Percentiles rank a stretch among this genome's conserved stretches.
phyloP scores from a whole-genome alignment of 1,140 invertebrate genomes.

The Aphaenogaster ashmeadi region DNA sequence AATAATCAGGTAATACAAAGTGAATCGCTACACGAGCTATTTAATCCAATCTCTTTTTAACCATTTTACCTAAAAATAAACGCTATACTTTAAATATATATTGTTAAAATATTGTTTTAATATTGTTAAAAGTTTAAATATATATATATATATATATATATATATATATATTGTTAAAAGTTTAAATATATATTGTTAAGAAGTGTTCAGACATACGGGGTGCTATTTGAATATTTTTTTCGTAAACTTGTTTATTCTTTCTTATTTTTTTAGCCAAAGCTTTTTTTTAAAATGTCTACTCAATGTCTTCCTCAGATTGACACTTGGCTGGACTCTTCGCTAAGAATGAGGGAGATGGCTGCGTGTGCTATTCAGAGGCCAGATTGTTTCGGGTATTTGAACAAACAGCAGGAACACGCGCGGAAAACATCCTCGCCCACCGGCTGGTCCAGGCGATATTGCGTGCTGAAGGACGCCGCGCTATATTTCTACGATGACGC shows the following conservation, averaged over 20 bases:
- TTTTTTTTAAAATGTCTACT: background rate
- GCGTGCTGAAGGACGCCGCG: conserved; percentile 97
- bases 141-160: no score
- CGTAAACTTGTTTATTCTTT: background rate
- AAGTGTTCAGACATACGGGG: background rate
- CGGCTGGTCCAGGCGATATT: conserved; percentile 96
- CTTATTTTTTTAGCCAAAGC: background rate
- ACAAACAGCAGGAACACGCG: conserved; percentile 91
- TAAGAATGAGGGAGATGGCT: conserved; percentile 90
- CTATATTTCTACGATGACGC: conserved; percentile 97
- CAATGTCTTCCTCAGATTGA: conserved; percentile 87
- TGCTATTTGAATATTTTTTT: background rate
- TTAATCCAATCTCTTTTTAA: background rate
- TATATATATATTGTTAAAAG: no score
- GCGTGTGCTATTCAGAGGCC: conserved; percentile 92
- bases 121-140: no score
- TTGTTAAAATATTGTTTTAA: no score
- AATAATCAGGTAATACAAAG: conserved; percentile 88
- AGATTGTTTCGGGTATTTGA: conserved; percentile 96
- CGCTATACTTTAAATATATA: background rate
- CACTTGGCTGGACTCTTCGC: conserved; percentile 92
- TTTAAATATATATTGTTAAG: background rate
- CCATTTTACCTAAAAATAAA: background rate
- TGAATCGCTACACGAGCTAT: background rate
- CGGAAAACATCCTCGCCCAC: conserved; percentile 90